Evolutionary conservation across 1,140 invertebrate genomes (phyloP).

Genomic region (Chelonus insularis): DNA sequence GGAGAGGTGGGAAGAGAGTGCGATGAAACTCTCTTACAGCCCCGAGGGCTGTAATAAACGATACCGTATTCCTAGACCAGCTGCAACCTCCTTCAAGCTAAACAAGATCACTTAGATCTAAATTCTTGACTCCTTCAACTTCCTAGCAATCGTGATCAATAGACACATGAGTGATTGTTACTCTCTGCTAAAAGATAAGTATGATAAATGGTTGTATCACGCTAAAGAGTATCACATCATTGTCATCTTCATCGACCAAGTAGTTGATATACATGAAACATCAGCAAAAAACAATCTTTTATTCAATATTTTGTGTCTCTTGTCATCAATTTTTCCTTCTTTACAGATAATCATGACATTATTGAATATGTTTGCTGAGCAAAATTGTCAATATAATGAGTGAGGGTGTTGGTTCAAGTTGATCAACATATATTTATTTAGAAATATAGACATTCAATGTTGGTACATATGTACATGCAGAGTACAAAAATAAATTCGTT

Average conservation of each 20-base stretch:
- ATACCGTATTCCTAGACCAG: slow-evolving; percentile 7
- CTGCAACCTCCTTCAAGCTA: slow-evolving; percentile 2
- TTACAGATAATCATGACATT: no score
- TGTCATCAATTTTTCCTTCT: no score
- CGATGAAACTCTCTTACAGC: not conserved
- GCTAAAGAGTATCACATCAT: no score
- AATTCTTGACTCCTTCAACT: not conserved
- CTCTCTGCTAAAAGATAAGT: no score
- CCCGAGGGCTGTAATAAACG: slow-evolving; percentile 11
- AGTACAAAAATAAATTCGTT: slow-evolving; percentile 12
- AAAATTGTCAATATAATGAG: not conserved
- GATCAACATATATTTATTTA: not conserved
- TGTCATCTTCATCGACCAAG: no score
- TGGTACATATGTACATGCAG: not conserved
- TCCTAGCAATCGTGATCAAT: not conserved
- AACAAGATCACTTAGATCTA: not conserved
- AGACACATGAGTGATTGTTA: not conserved
- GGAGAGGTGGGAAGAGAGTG: not conserved
- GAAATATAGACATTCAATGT: not conserved
- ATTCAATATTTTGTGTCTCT: no score
- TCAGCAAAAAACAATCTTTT: no score
- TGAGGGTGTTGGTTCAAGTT: not conserved
- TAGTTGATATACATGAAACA: no score
- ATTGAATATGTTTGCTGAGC: not conserved
- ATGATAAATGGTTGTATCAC: no score